Conservation (phyloP, 2,888 invertebrate species). For the Zonitis immaculata region DNA sequence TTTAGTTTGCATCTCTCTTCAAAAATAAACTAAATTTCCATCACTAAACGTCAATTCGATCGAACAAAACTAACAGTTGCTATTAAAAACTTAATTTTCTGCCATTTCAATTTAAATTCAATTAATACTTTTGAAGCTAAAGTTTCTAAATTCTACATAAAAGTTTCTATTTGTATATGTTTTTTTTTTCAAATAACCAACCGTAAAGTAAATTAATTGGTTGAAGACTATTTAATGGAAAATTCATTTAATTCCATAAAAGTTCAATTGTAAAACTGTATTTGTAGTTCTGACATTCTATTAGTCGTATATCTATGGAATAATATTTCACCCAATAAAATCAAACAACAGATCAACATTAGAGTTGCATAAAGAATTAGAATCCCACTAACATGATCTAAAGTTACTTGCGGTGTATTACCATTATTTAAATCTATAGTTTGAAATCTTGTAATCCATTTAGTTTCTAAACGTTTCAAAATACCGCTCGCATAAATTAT, state of each 20-base stretch:
- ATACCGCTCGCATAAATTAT: slow-evolving; percentile 44
- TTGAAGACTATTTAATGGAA: neutral
- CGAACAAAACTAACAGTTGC: no score
- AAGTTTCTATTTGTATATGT: no score
- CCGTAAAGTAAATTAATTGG: no score
- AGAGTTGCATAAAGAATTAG: slow-evolving; percentile 30
- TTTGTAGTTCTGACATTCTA: neutral
- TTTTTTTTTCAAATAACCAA: no score
- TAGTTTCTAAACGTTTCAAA: slow-evolving; percentile 42
- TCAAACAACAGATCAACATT: slow-evolving; percentile 29
- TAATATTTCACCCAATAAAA: slow-evolving; percentile 35
- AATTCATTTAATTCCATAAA: neutral
- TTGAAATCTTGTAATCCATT: slow-evolving; percentile 37
- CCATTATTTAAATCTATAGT: slow-evolving; percentile 14
- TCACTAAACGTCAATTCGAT: no score
- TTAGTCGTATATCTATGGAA: neutral
- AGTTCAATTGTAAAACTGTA: neutral
- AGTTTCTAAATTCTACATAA: no score
- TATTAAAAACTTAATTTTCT: no score
- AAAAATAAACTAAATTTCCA: no score
- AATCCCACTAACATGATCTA: slow-evolving; percentile 37
- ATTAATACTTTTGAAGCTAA: no score
- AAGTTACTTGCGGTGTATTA: slow-evolving; percentile 34
- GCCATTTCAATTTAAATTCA: no score
- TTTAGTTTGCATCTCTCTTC: no score